phyloP scores from a whole-genome alignment of 2,797 vertebrate genomes.

The Oreonectes daqikongensis region DNA sequence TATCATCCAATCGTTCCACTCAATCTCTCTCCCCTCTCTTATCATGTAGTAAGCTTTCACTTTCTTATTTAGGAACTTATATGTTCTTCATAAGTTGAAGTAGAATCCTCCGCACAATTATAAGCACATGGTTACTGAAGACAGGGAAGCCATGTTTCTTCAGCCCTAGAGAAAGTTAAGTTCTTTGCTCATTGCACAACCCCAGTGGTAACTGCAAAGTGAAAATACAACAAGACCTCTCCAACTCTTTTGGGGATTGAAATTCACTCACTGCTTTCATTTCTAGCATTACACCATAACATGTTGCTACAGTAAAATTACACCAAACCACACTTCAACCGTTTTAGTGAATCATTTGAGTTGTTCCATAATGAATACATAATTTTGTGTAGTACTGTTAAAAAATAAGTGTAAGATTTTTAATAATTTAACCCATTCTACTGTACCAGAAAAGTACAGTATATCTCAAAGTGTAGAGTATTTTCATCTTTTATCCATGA shows the following conservation, averaged over 20 bases:
- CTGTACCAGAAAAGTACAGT: too few species aligned
- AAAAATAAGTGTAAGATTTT: too few species aligned
- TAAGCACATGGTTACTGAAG: background rate
- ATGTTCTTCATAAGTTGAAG: background rate
- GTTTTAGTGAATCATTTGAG: background rate
- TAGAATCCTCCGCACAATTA: background rate
- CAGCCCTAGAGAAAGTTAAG: background rate
- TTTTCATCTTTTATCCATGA: too few species aligned
- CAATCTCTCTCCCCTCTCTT: background rate
- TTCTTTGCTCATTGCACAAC: background rate
- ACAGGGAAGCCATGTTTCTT: background rate
- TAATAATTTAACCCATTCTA: too few species aligned
- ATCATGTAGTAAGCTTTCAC: background rate
- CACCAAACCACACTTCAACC: background rate
- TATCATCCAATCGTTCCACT: slow-evolving; percentile 18
- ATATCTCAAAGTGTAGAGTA: too few species aligned
- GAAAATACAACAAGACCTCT: background rate
- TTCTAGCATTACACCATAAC: background rate
- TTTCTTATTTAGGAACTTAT: background rate
- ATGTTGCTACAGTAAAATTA: background rate
- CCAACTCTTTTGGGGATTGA: background rate
- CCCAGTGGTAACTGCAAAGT: background rate
- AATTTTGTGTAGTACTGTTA: background rate
- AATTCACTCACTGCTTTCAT: background rate
- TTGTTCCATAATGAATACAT: background rate